A percentile compares a stretch with the other conserved stretches of the same genome.
phyloP scores from a whole-genome alignment of 2,888 invertebrate genomes.

The Bellardia pandia region DNA sequence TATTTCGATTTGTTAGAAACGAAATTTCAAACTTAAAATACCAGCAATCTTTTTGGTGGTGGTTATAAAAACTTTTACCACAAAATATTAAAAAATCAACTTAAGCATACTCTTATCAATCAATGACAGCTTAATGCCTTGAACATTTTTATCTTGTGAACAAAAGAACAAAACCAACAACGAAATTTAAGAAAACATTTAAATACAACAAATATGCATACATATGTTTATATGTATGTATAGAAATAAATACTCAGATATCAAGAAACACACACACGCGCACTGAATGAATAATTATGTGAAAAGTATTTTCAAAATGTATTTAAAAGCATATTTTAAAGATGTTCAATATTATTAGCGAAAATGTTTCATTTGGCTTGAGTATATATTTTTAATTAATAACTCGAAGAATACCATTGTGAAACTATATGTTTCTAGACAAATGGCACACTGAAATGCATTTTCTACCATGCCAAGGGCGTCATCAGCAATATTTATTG shows the following conservation, averaged over 20 bases:
- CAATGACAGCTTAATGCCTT: conserved; percentile 53
- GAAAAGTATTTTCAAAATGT: conserved; percentile 30
- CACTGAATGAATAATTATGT: neutral
- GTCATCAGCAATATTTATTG: too few species aligned
- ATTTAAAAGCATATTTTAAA: neutral
- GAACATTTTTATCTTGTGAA: conserved; percentile 31
- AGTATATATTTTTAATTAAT: too few species aligned
- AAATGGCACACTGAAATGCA: too few species aligned
- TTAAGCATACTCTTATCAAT: conserved; percentile 54
- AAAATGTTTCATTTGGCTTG: too few species aligned
- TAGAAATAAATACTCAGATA: neutral
- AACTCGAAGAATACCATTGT: too few species aligned
- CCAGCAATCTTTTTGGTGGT: too few species aligned
- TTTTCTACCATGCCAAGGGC: too few species aligned
- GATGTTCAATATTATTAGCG: neutral
- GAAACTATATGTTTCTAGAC: too few species aligned
- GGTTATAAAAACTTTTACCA: neutral
- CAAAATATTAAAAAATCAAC: conserved; percentile 31
- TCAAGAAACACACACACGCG: neutral
- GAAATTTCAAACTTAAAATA: too few species aligned
- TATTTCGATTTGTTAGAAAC: too few species aligned
- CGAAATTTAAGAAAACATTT: neutral
- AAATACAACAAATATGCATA: neutral
- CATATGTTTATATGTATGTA: neutral
- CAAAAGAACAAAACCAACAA: neutral